A percentile compares a stretch with the other conserved stretches of the same genome.
Conservation (phyloP, 2,113 vertebrate species). For the Thinocorus orbignyianus region DNA sequence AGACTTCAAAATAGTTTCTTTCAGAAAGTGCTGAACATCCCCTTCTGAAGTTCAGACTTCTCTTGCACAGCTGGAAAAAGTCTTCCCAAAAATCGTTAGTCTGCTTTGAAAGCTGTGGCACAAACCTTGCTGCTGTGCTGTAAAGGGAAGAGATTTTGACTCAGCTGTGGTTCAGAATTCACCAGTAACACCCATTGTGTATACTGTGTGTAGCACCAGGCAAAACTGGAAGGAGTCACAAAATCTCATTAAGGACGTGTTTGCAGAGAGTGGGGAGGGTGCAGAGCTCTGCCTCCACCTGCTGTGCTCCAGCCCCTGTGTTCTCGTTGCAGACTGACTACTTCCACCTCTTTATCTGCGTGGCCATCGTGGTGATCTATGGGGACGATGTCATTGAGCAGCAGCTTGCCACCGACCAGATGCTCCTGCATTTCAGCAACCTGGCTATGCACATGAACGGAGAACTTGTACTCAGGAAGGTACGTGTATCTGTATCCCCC, state of each 20-base stretch:
- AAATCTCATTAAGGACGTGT: neutral
- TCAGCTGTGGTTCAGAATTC: neutral
- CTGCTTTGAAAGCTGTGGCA: neutral
- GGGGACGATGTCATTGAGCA: conserved; percentile 95
- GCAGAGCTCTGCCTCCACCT: neutral
- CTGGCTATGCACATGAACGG: conserved; percentile 99
- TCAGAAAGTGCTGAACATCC: neutral
- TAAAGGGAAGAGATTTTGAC: neutral
- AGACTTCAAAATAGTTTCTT: neutral
- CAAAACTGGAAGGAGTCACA: neutral
- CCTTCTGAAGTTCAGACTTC: neutral
- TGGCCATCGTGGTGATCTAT: conserved; percentile 94
- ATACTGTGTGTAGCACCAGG: no score
- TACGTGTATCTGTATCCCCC: conserved; percentile 23
- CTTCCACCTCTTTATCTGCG: conserved; percentile 97
- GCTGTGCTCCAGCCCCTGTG: neutral
- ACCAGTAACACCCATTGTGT: neutral
- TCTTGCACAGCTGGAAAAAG: neutral
- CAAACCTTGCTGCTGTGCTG: neutral
- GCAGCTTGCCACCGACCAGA: conserved; percentile 93
- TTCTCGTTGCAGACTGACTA: conserved; percentile 87
- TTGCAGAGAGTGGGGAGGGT: neutral
- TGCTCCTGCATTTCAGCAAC: conserved; percentile 95
- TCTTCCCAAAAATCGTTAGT: neutral
- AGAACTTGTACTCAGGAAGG: conserved; percentile 96